Base-by-base conservation (phyloP, 2,888 invertebrate genomes). In the Eutolmus rufibarbis region DNA sequence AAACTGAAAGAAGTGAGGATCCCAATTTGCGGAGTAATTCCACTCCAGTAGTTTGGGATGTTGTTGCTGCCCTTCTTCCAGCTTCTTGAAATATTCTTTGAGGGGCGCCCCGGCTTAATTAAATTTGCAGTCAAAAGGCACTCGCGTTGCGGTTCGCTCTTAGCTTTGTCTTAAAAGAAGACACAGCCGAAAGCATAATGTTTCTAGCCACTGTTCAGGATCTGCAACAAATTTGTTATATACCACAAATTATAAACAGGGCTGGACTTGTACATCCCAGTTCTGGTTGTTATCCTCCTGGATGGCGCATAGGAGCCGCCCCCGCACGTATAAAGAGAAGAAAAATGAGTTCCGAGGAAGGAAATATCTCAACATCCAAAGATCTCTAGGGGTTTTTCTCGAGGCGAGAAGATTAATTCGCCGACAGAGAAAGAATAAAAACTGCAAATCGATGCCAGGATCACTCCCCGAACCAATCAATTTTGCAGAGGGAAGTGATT, bases 41-140 rank as follows among this genome's bases (percentile, higher is more conserved):
- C 66, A 19, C 66, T 66, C 51, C 51, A 16, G 51, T 51, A n/a
- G n/a, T n/a, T n/a, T 1, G n/a, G n/a, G 51, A n/a, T 12, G 12
- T 40, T 51, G n/a, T 51, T 51, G 51, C n/a, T 51, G 43, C 16
- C 16, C 16, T 14, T 46, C 23, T 66, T 9, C 66, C 66, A 79
- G 43, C 4, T 79, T 79, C 28, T n/a, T 28, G 5, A 28, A 40
- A 28, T n/a, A 79, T 28, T 79, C 28, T 46, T 66, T 66, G 28
- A 14, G 14, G 31, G 8, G 9, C 5, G 12, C 31, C 51, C 28
- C 0, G 23, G 46, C 79, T 51, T 79, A 79, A 79, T 79, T 79
- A 79, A 79, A 79, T 79, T 79, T 79, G 23, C 28, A 51, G 16
- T 79, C 16, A 79, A 43, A 79, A 79, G 31, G 51, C 51, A 51